Evolutionary conservation across 1,140 invertebrate genomes (phyloP).

Genomic region (Cherax destructor): DNA sequence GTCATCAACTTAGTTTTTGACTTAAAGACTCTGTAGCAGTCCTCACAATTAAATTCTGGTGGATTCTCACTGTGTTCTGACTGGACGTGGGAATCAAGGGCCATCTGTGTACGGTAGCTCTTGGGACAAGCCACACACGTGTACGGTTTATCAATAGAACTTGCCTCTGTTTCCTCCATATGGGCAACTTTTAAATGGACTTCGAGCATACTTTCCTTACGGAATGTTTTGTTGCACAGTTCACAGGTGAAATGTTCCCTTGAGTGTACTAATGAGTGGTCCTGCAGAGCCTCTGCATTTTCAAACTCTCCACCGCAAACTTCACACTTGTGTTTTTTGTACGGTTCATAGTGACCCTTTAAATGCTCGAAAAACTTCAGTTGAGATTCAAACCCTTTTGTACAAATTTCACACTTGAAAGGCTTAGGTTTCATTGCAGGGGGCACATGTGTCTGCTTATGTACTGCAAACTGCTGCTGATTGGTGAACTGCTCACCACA

Average conservation of each 20-base stretch:
- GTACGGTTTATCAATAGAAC: constrained; percentile 41
- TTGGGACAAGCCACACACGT: constrained; percentile 55
- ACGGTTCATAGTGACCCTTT: constrained; percentile 84
- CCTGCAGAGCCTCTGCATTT: constrained; percentile 56
- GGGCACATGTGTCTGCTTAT: constrained; percentile 71
- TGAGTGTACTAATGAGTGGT: constrained; percentile 64
- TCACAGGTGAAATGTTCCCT: constrained; percentile 76
- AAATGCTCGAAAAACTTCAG: constrained; percentile 88
- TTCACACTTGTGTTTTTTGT: constrained; percentile 67
- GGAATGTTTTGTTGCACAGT: constrained; percentile 81
- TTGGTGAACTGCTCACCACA: constrained; percentile 75
- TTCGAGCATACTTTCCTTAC: constrained; percentile 81
- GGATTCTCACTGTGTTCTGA: constrained; percentile 57
- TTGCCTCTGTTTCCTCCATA: constrained; percentile 70
- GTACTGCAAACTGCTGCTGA: constrained; percentile 73
- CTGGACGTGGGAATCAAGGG: constrained; percentile 53
- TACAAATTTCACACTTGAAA: constrained; percentile 81
- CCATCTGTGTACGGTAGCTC: constrained; percentile 59
- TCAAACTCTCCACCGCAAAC: constrained; percentile 68
- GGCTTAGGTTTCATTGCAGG: constrained; percentile 60
- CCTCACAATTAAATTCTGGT: constrained; percentile 72
- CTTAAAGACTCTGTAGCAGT: constrained; percentile 74
- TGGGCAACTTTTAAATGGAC: constrained; percentile 77
- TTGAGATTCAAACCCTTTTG: constrained; percentile 81
- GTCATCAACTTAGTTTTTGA: constrained; percentile 72